Evolutionary conservation across 2,888 invertebrate species (phyloP).

Genomic region (Tuberolachnus salignus): DNA sequence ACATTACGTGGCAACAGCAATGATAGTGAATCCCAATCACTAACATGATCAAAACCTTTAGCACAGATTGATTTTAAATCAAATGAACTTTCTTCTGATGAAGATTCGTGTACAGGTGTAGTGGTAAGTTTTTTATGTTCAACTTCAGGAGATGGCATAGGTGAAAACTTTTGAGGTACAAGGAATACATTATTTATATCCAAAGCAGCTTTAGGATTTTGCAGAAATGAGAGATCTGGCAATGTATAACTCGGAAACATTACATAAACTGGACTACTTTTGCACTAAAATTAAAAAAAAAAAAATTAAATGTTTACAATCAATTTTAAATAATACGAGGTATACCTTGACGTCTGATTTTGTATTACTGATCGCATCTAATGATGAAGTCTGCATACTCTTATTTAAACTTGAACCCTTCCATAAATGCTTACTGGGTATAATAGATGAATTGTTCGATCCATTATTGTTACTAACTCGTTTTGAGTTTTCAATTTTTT

Average conservation of each 20-base stretch:
- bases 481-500: slow-evolving; percentile 43
- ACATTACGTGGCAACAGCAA: slow-evolving; percentile 86
- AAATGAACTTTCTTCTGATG: slow-evolving; percentile 61
- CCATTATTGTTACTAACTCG: slow-evolving; percentile 50
- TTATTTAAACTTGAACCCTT: slow-evolving; percentile 70
- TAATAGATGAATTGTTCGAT: slow-evolving; percentile 37
- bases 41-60: slow-evolving; percentile 73
- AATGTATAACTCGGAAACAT: slow-evolving; percentile 89
- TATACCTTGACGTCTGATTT: slow-evolving; percentile 44
- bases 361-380: slow-evolving; percentile 43
- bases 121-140: slow-evolving; percentile 58
- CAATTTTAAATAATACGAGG: neutral
- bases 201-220: slow-evolving; percentile 64
- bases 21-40: slow-evolving; percentile 92
- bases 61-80: slow-evolving; percentile 53
- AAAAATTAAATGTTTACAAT: neutral
- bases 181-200: slow-evolving; percentile 72
- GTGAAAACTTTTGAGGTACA: slow-evolving; percentile 71
- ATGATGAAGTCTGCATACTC: slow-evolving; percentile 75
- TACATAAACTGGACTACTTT: slow-evolving; percentile 77
- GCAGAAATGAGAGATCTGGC: slow-evolving; percentile 84
- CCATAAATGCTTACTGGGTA: slow-evolving; percentile 60
- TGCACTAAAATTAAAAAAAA: slow-evolving; percentile 37
- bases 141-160: slow-evolving; percentile 59
- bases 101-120: slow-evolving; percentile 62